These are phyloP conservation scores for Lutraria lutraria DNA, from an alignment of 2,888 invertebrate genomes.

Conservation along the genomic window DNA sequence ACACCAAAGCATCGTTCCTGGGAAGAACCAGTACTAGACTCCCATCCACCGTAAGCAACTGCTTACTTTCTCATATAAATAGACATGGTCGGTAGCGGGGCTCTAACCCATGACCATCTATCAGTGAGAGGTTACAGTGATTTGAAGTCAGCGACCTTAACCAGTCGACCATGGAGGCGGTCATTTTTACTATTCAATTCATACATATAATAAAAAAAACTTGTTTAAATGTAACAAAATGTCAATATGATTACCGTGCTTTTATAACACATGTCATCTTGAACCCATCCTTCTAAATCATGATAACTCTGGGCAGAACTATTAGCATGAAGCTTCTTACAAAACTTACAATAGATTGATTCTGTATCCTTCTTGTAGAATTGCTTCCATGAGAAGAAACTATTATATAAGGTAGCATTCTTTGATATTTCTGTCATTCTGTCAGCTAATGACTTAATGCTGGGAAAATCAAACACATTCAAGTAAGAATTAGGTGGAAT, in stretches of 20 bases:
- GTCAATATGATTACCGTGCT: slow-evolving; percentile 52
- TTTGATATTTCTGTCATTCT: slow-evolving; percentile 69
- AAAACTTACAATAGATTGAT: slow-evolving; percentile 74
- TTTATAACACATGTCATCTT: slow-evolving; percentile 67
- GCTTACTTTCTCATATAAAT: too few species aligned
- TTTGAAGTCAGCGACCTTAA: too few species aligned
- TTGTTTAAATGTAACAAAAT: too few species aligned
- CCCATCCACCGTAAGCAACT: too few species aligned
- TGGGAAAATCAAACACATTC: slow-evolving; percentile 71
- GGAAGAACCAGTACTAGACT: too few species aligned
- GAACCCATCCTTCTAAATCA: slow-evolving; percentile 73
- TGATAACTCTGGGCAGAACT: slow-evolving; percentile 67
- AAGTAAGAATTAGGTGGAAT: slow-evolving; percentile 66
- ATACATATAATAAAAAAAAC: too few species aligned
- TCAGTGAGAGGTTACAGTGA: too few species aligned
- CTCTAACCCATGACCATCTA: too few species aligned
- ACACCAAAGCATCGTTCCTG: too few species aligned
- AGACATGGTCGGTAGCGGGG: too few species aligned
- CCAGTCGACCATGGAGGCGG: too few species aligned
- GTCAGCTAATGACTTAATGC: slow-evolving; percentile 67
- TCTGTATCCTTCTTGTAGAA: slow-evolving; percentile 66
- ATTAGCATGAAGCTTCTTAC: slow-evolving; percentile 74
- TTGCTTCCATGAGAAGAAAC: slow-evolving; percentile 75
- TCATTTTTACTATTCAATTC: too few species aligned
- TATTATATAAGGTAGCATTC: slow-evolving; percentile 73